Evolutionary conservation across 2,888 invertebrate species (phyloP), one percentile per base, ranked within the genome.

Genomic region (Catocala fraxini): DNA sequence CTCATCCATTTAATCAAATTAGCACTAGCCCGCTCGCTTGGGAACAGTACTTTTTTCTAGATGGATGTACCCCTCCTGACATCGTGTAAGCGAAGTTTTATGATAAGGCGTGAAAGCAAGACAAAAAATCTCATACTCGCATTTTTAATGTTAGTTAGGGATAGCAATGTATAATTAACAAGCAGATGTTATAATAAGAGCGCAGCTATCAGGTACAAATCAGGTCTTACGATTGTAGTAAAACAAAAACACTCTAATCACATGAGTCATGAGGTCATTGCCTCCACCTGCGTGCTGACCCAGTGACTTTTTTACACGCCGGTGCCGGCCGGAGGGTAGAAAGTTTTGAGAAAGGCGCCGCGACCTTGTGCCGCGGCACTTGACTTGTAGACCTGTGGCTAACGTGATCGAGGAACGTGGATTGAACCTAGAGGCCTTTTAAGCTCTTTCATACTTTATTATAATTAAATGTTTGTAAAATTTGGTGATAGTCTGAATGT

Each of bases 311-410:
- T 75, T 70, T 67, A 34, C 55, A 56, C 52, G 43, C 35, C 39
- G 35, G 61, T 47, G 56, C 43, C 53, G 51, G 57, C 71, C 75
- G 57, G 64, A 47, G 71, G 75, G 70, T 77, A 77, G 77, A 77
- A 77, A 77, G 77, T 77, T 39, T 70, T 48, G 69, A 73, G 77
- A 77, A 77, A 77, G 75, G 69, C 63, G 48, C 9, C 10, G 43
- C 45, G 56, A 57, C 61, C 61, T 56, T 62, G 61, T 39, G 48
- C 25, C 34, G 43, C 33, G 11, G 13, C 49, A 11, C 41, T 39
- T 41, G 39, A 7, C 25, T 47, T 35, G 45, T 55, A 46, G 34
- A 45, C 35, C 9, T 39, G 35, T 9, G 9, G 35, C 35, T 41
- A 56, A 57, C 60, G 39, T 51, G 56, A 33, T 15, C 48, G 47